Evolutionary conservation across 1,140 invertebrate genomes (phyloP).

Genomic region (Pteromalus puparum): DNA sequence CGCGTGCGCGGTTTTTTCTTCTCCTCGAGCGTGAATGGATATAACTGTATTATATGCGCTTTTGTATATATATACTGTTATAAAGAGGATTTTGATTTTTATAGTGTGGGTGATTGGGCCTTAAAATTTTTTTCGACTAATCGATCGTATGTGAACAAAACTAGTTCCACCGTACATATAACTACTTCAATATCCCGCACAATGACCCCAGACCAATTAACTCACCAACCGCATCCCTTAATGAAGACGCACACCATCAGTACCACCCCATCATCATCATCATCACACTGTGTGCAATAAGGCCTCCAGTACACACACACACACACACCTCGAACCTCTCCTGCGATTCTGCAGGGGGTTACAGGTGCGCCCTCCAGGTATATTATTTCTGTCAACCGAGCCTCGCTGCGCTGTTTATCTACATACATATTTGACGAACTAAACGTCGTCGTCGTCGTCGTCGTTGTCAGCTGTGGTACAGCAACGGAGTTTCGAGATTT

Average conservation of each 20-base stretch:
- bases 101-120: too few species aligned
- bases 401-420: conserved; percentile 20
- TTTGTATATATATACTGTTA: too few species aligned
- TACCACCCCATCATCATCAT: too few species aligned
- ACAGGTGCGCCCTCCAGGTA: conserved; percentile 20
- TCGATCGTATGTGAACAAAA: too few species aligned
- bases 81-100: too few species aligned
- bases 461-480: background rate
- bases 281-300: background rate
- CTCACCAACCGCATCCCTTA: too few species aligned
- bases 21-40: background rate
- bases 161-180: too few species aligned
- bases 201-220: background rate
- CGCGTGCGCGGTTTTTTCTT: background rate
- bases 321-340: background rate
- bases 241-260: too few species aligned
- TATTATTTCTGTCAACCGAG: conserved; percentile 46
- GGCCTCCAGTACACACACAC: background rate
- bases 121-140: too few species aligned
- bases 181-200: too few species aligned
- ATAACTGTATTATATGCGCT: background rate
- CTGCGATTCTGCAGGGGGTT: background rate
- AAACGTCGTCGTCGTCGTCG: background rate
- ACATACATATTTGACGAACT: conserved; percentile 41
- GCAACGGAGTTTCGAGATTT: conserved; percentile 34